Percentiles rank a stretch among this genome's conserved stretches.
phyloP scores from a whole-genome alignment of 1,140 invertebrate genomes.

The Drosophila asahinai region DNA sequence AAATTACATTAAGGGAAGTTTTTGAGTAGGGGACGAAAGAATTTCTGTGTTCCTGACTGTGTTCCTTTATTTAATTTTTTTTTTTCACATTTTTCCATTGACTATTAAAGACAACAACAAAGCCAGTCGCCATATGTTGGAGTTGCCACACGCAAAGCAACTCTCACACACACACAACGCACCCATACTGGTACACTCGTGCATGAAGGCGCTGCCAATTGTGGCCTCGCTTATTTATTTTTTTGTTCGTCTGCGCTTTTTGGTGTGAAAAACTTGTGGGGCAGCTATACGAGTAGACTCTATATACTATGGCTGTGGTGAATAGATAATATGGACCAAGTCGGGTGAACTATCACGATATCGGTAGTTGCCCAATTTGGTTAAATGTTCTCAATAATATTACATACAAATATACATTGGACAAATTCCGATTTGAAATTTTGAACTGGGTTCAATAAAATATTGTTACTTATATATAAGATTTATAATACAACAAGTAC shows the following conservation, averaged over 20 bases:
- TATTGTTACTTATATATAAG: too few species aligned
- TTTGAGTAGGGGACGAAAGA: background rate
- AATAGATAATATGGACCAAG: slow-evolving; percentile 13
- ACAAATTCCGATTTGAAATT: too few species aligned
- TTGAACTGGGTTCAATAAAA: too few species aligned
- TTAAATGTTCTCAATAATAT: slow-evolving; percentile 8
- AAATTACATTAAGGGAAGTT: background rate
- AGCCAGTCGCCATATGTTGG: slow-evolving; percentile 66
- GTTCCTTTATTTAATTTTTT: slow-evolving; percentile 36
- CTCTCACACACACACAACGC: slow-evolving; percentile 4
- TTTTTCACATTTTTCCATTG: slow-evolving; percentile 49
- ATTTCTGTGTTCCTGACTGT: background rate
- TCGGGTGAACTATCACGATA: slow-evolving; percentile 11
- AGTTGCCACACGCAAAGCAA: slow-evolving; percentile 78
- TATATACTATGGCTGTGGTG: slow-evolving; percentile 22
- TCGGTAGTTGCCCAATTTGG: slow-evolving; percentile 4
- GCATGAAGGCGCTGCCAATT: slow-evolving; percentile 67
- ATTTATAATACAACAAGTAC: too few species aligned
- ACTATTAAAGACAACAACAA: slow-evolving; percentile 44
- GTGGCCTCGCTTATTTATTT: slow-evolving; percentile 65
- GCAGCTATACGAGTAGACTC: slow-evolving; percentile 35
- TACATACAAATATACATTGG: background rate
- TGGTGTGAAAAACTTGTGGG: slow-evolving; percentile 79
- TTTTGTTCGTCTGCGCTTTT: slow-evolving; percentile 49
- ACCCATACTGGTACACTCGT: slow-evolving; percentile 7